Conservation (phyloP, 2,797 vertebrate species). For the Hippopotamyrus pictus region DNA sequence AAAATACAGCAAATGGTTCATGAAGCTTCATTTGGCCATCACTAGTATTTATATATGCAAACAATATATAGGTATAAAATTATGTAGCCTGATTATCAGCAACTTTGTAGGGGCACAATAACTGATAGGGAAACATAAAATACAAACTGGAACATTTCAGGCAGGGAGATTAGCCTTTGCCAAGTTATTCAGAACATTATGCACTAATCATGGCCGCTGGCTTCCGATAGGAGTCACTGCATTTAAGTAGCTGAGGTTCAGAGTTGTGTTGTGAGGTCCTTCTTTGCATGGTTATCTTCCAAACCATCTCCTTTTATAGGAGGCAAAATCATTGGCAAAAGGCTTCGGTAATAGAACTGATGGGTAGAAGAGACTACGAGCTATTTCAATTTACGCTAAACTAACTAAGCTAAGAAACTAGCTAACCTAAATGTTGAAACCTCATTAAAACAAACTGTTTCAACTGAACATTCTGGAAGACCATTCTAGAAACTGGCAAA, state of each 20-base stretch:
- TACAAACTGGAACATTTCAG: not conserved
- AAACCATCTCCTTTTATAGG: constrained; percentile 18
- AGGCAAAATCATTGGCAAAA: not conserved
- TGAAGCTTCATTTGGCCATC: not conserved
- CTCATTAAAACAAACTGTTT: not conserved
- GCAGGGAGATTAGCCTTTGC: not conserved
- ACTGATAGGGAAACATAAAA: not conserved
- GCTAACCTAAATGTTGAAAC: not conserved
- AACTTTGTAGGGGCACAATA: not conserved
- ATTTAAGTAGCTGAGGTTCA: constrained; percentile 25
- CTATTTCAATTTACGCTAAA: not conserved
- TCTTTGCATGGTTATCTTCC: constrained; percentile 13
- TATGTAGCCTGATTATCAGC: not conserved
- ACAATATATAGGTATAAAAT: not conserved
- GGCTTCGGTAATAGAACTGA: not conserved
- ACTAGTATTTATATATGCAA: not conserved
- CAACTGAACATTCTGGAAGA: constrained; percentile 14
- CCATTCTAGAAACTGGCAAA: not conserved
- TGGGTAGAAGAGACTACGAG: not conserved
- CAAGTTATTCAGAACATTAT: not conserved
- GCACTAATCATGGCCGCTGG: constrained; percentile 1
- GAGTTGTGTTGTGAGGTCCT: constrained; percentile 28
- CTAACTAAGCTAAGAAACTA: not conserved
- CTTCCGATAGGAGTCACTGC: constrained; percentile 18
- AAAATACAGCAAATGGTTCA: not conserved